phyloP scores from a whole-genome alignment of 2,797 vertebrate species.

The Aotus griseimembra region DNA sequence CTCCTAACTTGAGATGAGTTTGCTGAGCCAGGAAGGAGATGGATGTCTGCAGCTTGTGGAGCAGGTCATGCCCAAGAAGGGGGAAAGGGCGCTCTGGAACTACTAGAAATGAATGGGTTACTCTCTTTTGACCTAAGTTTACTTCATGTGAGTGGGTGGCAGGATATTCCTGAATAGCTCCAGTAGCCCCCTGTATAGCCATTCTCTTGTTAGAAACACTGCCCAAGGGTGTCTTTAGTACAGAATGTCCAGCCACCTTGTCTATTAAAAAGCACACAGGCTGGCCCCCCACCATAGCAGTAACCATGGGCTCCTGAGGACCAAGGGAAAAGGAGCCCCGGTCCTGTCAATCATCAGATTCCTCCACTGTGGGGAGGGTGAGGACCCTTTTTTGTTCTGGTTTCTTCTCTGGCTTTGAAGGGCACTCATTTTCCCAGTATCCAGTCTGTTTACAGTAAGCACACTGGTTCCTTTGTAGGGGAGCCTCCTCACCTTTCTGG shows the following conservation, averaged over 20 bases:
- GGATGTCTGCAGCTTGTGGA: not conserved
- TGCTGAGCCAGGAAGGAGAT: not conserved
- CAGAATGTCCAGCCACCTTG: not conserved
- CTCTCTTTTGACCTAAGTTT: not conserved
- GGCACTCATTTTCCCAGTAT: too few species aligned
- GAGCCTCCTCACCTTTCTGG: too few species aligned
- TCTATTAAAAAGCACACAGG: not conserved
- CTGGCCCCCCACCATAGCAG: too few species aligned
- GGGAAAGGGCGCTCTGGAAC: not conserved
- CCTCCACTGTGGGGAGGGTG: too few species aligned
- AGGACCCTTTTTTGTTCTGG: too few species aligned
- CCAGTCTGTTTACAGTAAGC: too few species aligned
- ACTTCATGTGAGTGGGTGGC: not conserved
- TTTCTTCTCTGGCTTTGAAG: too few species aligned
- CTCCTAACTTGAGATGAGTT: too few species aligned
- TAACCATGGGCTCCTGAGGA: not conserved
- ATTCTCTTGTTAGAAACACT: not conserved
- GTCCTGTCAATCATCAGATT: not conserved
- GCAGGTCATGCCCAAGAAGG: not conserved
- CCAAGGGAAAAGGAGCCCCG: not conserved
- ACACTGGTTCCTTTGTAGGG: too few species aligned
- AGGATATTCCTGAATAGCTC: not conserved
- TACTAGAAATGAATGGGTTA: not conserved
- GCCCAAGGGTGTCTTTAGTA: not conserved
- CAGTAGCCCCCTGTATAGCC: not conserved